Base-by-base conservation (phyloP, 2,113 vertebrate genomes). In the Pelmatolapia mariae region DNA sequence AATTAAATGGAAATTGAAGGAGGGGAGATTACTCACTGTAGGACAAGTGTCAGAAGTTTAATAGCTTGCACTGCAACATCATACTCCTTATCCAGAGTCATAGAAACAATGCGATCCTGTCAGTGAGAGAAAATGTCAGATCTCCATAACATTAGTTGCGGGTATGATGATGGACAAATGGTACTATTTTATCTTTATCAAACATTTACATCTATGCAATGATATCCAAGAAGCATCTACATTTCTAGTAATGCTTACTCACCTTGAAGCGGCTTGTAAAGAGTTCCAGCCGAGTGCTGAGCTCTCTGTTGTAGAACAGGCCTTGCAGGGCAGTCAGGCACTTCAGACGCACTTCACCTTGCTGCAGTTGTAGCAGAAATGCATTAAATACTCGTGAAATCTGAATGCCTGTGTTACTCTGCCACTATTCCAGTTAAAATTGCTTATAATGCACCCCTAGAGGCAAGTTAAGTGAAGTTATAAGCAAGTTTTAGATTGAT, bases 191-290 rank as follows among this genome's bases (percentile, higher is more conserved):
- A 13, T 79, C n/a, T 59, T 81, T 26, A 29, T 15, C 10, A 38
- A 36, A 26, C 4, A 66, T 22, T 8, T 63, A 11, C 22, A 52
- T 26, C 8, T 61, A 47, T 66, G 29, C 9, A 50, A 76, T n/a
- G 22, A 36, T 29, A 29, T 5, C 12, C 7, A 52, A 3, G 8
- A 78, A 33, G 7, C n/a, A 7, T 40, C 16, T 15, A 22, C 10
- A 31, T 15, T 10, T 66, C 19, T 47, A 22, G 56, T 19, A 31
- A 29, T 31, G 61, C 50, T 43, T 52, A 56, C 89, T 87, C 94
- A 99, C 98, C 98, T 99, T 99, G 94, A 99, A 99, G 61, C 98
- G 97, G 96, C 98, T 99, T 83, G 98, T 99, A 95, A 99, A 99
- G 88, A 99, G 98, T 91, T 99, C 98, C 93, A 99, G 97, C 94